phyloP scores from a whole-genome alignment of 2,888 invertebrate genomes.

The Trypoxylon attenuatum region DNA sequence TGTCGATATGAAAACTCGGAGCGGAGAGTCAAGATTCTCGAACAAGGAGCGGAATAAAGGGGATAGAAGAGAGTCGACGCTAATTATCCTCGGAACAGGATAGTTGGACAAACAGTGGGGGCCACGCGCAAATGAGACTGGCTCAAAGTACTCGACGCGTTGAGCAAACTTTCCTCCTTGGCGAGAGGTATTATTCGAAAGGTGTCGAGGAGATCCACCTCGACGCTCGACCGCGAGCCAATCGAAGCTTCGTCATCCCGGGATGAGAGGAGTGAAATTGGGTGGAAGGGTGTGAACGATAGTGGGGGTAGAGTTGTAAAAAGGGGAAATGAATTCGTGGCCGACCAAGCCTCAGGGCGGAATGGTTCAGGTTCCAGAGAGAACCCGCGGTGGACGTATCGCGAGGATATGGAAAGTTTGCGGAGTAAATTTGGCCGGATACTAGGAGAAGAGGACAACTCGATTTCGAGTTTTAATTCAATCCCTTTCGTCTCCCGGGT shows the following conservation, averaged over 20 bases:
- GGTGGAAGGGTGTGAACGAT: too few species aligned
- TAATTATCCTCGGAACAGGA: too few species aligned
- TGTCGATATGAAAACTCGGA: too few species aligned
- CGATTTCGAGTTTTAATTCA: slow-evolving; percentile 70
- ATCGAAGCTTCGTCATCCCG: background rate
- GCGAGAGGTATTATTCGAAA: background rate
- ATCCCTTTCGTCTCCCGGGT: slow-evolving; percentile 50
- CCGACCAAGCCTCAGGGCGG: background rate
- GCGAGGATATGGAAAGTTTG: slow-evolving; percentile 62
- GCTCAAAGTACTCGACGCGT: too few species aligned
- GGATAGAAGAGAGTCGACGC: too few species aligned
- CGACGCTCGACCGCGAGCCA: too few species aligned
- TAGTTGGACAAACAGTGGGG: slow-evolving; percentile 30
- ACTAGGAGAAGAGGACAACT: slow-evolving; percentile 56
- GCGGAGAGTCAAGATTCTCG: too few species aligned
- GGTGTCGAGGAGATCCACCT: too few species aligned
- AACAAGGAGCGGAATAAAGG: too few species aligned
- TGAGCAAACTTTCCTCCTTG: background rate
- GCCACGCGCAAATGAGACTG: slow-evolving; percentile 43
- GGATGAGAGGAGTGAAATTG: too few species aligned
- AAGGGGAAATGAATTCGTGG: background rate
- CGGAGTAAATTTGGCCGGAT: slow-evolving; percentile 66
- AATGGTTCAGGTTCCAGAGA: background rate
- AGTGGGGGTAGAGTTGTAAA: too few species aligned
- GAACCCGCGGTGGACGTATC: slow-evolving; percentile 4